Conservation (phyloP, 1,140 invertebrate genomes). For the Drosophila bocqueti region DNA sequence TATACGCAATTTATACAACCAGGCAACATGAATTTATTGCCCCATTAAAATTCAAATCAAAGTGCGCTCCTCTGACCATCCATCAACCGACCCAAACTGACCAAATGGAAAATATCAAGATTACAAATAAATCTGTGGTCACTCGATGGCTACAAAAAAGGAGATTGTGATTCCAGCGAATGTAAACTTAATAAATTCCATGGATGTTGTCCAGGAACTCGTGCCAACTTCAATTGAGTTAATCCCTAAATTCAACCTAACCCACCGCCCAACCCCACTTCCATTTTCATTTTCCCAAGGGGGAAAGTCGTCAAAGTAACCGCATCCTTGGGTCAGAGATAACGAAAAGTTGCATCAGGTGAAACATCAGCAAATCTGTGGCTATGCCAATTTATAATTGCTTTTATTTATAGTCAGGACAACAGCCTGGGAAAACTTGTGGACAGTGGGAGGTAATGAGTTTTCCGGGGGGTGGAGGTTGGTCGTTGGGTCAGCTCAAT, state of each 20-base stretch:
- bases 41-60: slow-evolving; percentile 54
- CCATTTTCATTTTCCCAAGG: slow-evolving; percentile 8
- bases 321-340: slow-evolving; percentile 14
- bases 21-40: slow-evolving; percentile 45
- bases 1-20: slow-evolving; percentile 56
- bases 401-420: slow-evolving; percentile 60
- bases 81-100: slow-evolving; percentile 17
- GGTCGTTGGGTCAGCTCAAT: slow-evolving; percentile 4
- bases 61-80: slow-evolving; percentile 13
- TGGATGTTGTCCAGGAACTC: not conserved
- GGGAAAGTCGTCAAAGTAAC: slow-evolving; percentile 46
- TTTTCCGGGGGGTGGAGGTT: not conserved
- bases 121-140: slow-evolving; percentile 30
- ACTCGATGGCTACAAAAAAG: slow-evolving; percentile 16
- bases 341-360: slow-evolving; percentile 47
- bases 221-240: slow-evolving; percentile 39
- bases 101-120: slow-evolving; percentile 28
- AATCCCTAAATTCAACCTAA: slow-evolving; percentile 12
- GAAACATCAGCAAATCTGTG: slow-evolving; percentile 45
- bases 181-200: slow-evolving; percentile 43
- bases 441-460: not conserved
- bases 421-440: slow-evolving; percentile 6
- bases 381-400: slow-evolving; percentile 60
- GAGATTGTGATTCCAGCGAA: slow-evolving; percentile 26
- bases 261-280: not conserved